Percentiles rank a stretch among this genome's conserved stretches.
These are phyloP conservation scores for Triplophysa tibetana DNA, from an alignment of 2,113 vertebrate genomes.

Conservation along the genomic window DNA sequence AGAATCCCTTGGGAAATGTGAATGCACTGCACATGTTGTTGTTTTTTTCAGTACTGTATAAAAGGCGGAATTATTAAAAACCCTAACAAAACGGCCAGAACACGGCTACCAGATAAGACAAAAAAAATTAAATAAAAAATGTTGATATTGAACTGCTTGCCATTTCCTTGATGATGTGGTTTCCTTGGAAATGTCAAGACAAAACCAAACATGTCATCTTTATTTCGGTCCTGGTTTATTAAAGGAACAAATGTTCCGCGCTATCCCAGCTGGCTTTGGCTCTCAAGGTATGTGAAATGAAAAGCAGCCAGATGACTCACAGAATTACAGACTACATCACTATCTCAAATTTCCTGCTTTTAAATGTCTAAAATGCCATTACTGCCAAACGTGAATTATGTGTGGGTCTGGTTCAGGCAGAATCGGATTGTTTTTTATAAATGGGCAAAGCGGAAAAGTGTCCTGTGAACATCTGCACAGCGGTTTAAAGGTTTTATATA, in stretches of 20 bases:
- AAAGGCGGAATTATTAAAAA: conserved; percentile 87
- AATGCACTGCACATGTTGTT: conserved; percentile 84
- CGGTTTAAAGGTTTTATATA: background rate
- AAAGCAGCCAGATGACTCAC: conserved; percentile 5
- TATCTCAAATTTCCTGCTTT: conserved; percentile 23
- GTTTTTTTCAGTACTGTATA: conserved; percentile 91
- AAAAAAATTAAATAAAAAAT: conserved; percentile 56
- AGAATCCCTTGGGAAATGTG: conserved; percentile 96
- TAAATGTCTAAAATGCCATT: conserved; percentile 28
- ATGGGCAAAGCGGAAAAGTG: conserved; percentile 17
- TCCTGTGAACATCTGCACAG: conserved; percentile 9
- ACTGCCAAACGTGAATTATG: conserved; percentile 19
- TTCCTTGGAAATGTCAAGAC: background rate
- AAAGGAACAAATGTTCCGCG: background rate
- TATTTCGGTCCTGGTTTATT: conserved; percentile 13
- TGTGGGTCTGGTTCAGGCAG: background rate
- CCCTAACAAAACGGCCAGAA: conserved; percentile 66
- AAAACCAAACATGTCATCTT: background rate
- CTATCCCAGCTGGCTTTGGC: background rate
- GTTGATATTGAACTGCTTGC: conserved; percentile 57
- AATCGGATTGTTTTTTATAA: conserved; percentile 14
- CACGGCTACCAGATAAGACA: conserved; percentile 67
- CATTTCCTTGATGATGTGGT: conserved; percentile 27
- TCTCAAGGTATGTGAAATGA: background rate
- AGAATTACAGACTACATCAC: conserved; percentile 20